Evolutionary conservation across 1,140 invertebrate genomes (phyloP), one percentile per base, ranked within the genome.

Genomic region (Gryon sp.): DNA sequence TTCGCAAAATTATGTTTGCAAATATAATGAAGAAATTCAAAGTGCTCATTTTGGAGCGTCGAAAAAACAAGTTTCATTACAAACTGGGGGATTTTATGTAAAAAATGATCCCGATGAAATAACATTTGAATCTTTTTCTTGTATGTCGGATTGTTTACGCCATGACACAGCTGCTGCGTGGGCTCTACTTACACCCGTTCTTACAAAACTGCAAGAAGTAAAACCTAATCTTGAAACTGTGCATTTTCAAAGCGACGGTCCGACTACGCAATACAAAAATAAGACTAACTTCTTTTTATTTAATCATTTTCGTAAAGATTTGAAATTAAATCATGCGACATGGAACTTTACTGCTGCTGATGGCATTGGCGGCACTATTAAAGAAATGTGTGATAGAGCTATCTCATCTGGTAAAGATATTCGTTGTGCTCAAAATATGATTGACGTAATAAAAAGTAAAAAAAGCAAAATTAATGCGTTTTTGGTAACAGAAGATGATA

Each of bases 211-310:
- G 12, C 22, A 18, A 9, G 22, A 41, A 19, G 9, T 41, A 4
- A 18, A 41, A 11, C 22, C 24, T 11, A 4, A 30, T 11, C 11
- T 57, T 4, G 11, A 41, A 41, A 28, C 2, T 6, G 5, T 57
- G 7, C 36, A 57, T 16, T 28, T 41, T 28, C 36, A 57, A 41
- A 57, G 22, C 19, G 36, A 57, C 36, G 52, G 52, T 12, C 52
- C 36, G 9, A 14, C 32, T 3, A 57, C 36, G 1, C 52, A 57
- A 24, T 57, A 57, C 12, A 28, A 57, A 22, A 57, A 57, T 19
- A 57, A 41, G 9, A 41, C 24, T 1, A 57, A 41, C 8, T 53
- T 36, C 14, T 40, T 26, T 32, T 24, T 57, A 9, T 41, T 57
- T 3, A 4, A 53, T 16, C 12, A 11, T 32, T 53, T 53, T 40